Conservation (phyloP, 2,888 invertebrate genomes). For the Apodemia hepburni region DNA sequence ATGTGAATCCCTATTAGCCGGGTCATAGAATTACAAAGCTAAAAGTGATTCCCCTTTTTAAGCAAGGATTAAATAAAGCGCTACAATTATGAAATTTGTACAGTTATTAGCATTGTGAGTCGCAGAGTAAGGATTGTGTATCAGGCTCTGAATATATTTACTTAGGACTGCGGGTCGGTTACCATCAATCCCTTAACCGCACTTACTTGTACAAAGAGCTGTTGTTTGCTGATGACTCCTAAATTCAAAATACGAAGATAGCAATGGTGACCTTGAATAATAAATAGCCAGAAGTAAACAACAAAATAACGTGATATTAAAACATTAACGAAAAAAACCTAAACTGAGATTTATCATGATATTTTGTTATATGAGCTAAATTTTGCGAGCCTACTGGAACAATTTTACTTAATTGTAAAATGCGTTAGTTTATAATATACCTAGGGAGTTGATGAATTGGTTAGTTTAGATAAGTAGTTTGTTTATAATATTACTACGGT, state of each 20-base stretch:
- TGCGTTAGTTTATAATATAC: too few relatives aligned
- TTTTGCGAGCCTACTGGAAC: too few relatives aligned
- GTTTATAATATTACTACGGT: too few relatives aligned
- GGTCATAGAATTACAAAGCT: not conserved
- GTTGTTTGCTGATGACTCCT: conserved; percentile 2
- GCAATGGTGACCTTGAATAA: conserved; percentile 9
- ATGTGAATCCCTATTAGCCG: too few relatives aligned
- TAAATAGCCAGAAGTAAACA: not conserved
- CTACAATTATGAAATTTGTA: conserved; percentile 1
- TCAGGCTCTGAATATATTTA: not conserved
- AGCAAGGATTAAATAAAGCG: not conserved
- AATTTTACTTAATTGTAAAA: too few relatives aligned
- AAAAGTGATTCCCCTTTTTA: not conserved
- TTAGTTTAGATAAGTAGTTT: too few relatives aligned
- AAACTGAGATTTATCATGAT: not conserved
- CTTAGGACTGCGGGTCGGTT: not conserved
- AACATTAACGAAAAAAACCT: not conserved
- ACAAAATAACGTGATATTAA: not conserved
- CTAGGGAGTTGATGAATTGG: too few relatives aligned
- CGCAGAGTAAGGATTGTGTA: not conserved
- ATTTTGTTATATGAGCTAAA: not conserved
- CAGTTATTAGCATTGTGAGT: not conserved
- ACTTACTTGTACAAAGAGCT: conserved; percentile 10
- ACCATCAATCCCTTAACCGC: conserved; percentile 13
- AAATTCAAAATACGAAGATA: conserved; percentile 11